Evolutionary conservation across 2,888 invertebrate genomes (phyloP).

Genomic region (Pherbina coryleti): DNA sequence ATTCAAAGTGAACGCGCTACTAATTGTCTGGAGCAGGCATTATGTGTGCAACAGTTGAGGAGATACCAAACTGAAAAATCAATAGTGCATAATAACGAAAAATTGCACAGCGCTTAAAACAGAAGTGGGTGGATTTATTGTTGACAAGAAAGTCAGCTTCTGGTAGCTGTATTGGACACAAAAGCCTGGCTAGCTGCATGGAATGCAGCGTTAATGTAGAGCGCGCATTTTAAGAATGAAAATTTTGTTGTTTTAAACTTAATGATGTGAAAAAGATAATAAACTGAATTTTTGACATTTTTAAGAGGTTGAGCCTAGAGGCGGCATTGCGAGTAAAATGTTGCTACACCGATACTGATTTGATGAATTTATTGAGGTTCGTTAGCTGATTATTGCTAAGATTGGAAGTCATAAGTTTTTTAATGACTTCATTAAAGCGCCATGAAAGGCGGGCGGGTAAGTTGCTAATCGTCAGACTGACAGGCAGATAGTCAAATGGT

Average conservation of each 20-base stretch:
- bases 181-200: not conserved
- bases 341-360: constrained; percentile 28
- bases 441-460: constrained; percentile 40
- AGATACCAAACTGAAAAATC: constrained; percentile 33
- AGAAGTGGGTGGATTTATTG: constrained; percentile 54
- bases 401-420: constrained; percentile 44
- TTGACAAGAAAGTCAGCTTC: constrained; percentile 52
- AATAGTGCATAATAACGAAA: not conserved
- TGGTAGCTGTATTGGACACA: constrained; percentile 42
- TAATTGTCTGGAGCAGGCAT: constrained; percentile 39
- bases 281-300: constrained; percentile 51
- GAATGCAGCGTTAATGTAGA: not conserved
- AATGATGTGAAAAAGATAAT: constrained; percentile 49
- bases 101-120: not conserved
- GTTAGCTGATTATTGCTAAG: constrained; percentile 47
- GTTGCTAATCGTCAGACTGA: not conserved
- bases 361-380: constrained; percentile 42
- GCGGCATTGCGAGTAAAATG: constrained; percentile 18
- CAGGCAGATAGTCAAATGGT: not conserved
- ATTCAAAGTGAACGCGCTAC: constrained; percentile 33
- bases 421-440: constrained; percentile 49
- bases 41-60: constrained; percentile 21
- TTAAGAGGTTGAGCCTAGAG: constrained; percentile 41
- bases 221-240: not conserved
- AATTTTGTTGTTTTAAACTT: constrained; percentile 16